A percentile compares a stretch with the other conserved stretches of the same genome.
These are phyloP conservation scores for Falco concolor DNA, from an alignment of 2,797 vertebrate genomes.

Conservation along the genomic window DNA sequence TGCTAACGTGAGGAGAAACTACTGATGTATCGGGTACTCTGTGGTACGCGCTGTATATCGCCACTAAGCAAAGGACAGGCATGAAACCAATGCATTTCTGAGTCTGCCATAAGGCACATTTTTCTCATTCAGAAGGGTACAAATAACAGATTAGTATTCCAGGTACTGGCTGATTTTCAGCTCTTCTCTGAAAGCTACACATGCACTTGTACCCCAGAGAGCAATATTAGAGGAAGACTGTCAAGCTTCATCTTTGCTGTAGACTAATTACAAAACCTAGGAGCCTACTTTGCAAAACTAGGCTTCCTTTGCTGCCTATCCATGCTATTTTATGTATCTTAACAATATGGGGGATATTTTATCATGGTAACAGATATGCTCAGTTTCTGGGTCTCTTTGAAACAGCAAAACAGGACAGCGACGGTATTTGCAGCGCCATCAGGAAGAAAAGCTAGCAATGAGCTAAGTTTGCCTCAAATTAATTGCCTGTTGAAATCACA, in stretches of 20 bases:
- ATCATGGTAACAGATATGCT: background rate
- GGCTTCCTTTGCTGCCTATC: background rate
- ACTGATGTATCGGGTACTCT: accelerated
- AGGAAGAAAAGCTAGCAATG: background rate
- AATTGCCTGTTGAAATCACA: constrained; percentile 6
- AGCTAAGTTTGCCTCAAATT: background rate
- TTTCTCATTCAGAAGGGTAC: constrained; percentile 5
- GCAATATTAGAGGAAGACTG: constrained; percentile 32
- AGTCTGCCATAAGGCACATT: background rate
- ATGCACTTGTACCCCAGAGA: constrained; percentile 36
- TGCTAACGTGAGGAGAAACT: background rate
- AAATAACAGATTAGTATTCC: constrained; percentile 47
- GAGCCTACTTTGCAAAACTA: constrained; percentile 37
- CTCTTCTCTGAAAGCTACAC: constrained; percentile 49
- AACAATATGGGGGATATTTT: background rate
- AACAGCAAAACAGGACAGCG: background rate
- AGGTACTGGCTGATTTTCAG: constrained; percentile 46
- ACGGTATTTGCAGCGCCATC: background rate
- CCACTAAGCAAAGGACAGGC: background rate
- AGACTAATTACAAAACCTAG: constrained; percentile 61
- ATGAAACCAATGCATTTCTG: background rate
- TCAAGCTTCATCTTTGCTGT: constrained; percentile 54
- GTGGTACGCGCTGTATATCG: background rate
- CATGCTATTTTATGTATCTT: background rate
- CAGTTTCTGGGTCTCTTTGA: background rate